These are phyloP conservation scores for Macroglossus sobrinus DNA, from an alignment of 2,113 vertebrate genomes.

Conservation along the genomic window DNA sequence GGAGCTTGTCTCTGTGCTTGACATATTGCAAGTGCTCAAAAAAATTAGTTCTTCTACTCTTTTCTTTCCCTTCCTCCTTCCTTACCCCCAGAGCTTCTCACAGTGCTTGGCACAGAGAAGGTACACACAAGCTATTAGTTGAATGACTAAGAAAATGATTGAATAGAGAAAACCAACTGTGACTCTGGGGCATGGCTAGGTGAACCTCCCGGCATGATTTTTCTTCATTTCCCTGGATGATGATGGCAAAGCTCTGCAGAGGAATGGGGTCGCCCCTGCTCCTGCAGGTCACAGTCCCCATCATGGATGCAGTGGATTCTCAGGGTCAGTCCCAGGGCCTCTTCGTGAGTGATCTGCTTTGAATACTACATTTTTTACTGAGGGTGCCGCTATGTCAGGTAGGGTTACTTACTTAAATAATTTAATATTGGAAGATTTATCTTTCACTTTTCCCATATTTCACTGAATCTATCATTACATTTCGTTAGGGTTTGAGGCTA, in stretches of 20 bases:
- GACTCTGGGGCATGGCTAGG: background rate
- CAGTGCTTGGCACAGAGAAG: background rate
- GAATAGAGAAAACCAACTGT: background rate
- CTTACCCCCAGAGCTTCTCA: background rate
- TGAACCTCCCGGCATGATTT: fast-evolving
- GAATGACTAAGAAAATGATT: background rate
- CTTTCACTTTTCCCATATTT: constrained; percentile 2
- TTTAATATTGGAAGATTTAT: constrained; percentile 41
- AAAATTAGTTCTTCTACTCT: background rate
- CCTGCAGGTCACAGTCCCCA: fast-evolving
- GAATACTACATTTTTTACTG: constrained; percentile 57
- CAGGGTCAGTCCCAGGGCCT: background rate
- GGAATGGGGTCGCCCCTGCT: too few species aligned
- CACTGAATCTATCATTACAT: background rate
- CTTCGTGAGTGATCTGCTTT: background rate
- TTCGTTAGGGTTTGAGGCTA: background rate
- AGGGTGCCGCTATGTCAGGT: background rate
- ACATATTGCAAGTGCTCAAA: background rate
- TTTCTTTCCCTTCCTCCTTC: background rate
- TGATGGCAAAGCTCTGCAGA: fast-evolving
- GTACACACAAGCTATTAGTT: background rate
- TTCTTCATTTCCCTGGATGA: background rate
- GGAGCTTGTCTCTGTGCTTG: background rate
- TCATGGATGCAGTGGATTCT: fast-evolving
- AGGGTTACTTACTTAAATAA: constrained; percentile 48